phyloP scores from a whole-genome alignment of 2,888 invertebrate genomes.

The Melieria picta region DNA sequence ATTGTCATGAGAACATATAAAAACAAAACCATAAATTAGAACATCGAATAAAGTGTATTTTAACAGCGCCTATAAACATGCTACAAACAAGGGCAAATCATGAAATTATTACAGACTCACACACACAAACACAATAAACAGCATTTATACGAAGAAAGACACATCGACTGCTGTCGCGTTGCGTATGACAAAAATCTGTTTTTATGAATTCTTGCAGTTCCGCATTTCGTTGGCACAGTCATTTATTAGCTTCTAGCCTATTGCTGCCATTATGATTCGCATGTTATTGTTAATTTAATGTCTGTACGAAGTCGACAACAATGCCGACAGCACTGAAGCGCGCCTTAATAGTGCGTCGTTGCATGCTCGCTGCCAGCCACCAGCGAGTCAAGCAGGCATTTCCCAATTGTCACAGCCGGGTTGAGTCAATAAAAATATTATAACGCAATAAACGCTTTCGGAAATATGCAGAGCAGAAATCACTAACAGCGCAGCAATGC shows the following conservation, averaged over 20 bases:
- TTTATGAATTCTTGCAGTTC: not conserved
- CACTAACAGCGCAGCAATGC: not conserved
- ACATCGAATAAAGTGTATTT: conserved; percentile 3
- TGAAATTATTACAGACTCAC: conserved; percentile 7
- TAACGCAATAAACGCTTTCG: conserved; percentile 41
- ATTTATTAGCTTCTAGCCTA: too few species aligned
- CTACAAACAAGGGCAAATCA: conserved; percentile 6
- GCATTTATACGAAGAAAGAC: not conserved
- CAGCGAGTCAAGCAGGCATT: not conserved
- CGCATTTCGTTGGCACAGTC: not conserved
- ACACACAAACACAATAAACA: not conserved
- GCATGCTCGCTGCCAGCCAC: too few species aligned
- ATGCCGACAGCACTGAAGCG: not conserved
- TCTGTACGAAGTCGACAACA: not conserved
- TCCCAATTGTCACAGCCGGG: not conserved
- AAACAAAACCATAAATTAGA: conserved; percentile 22
- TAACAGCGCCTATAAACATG: conserved; percentile 25
- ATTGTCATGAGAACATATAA: conserved; percentile 1
- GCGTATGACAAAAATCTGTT: not conserved
- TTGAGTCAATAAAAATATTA: conserved; percentile 45
- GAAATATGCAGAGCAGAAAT: not conserved
- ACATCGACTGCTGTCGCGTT: too few species aligned
- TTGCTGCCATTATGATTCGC: conserved; percentile 3
- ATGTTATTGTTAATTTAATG: conserved; percentile 15
- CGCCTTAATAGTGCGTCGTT: too few species aligned